Evolutionary conservation across 37 sponge, comb jelly and placozoan species (phyloP).

Genomic region (Petrosia ficiformis): DNA sequence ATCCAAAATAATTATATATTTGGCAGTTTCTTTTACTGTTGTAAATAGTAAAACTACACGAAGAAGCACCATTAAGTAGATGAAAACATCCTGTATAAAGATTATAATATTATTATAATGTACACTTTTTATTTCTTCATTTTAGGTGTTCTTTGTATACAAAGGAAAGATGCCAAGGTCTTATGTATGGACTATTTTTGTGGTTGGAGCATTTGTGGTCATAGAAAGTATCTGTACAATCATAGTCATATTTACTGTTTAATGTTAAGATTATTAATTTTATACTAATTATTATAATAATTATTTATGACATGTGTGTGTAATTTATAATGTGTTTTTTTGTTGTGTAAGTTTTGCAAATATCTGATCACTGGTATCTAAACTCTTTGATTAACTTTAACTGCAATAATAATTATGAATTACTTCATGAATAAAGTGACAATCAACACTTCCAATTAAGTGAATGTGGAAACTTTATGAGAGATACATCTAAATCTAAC

Average conservation of each 20-base stretch:
- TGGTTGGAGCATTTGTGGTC: constrained; percentile 35
- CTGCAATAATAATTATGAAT: too few species aligned
- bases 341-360: background rate
- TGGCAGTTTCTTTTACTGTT: too few species aligned
- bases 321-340: background rate
- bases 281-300: background rate
- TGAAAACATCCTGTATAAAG: background rate
- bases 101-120: background rate
- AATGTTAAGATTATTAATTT: background rate
- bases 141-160: constrained; percentile 55
- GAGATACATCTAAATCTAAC: too few species aligned
- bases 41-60: too few species aligned
- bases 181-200: constrained; percentile 51
- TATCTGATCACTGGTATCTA: too few species aligned
- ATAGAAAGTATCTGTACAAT: constrained; percentile 52
- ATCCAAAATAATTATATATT: too few species aligned
- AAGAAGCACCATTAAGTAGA: too few species aligned
- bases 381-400: too few species aligned
- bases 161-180: constrained; percentile 33
- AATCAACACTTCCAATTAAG: too few species aligned
- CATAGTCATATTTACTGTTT: constrained; percentile 25
- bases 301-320: background rate
- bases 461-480: too few species aligned
- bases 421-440: too few species aligned
- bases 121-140: constrained; percentile 8